phyloP scores from a whole-genome alignment of 2,888 invertebrate genomes.

The Dusona sp. region DNA sequence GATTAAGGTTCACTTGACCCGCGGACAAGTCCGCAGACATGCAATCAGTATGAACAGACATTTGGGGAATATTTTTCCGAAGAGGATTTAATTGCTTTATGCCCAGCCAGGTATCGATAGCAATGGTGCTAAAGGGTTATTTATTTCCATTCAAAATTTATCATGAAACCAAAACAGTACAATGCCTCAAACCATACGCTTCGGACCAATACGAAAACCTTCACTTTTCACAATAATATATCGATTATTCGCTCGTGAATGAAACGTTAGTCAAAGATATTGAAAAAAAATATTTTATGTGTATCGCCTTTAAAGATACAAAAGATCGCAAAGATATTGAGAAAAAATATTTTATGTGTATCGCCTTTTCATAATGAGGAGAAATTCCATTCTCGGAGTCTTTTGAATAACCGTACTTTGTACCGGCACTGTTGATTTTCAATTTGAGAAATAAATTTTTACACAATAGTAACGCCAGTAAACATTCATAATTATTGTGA shows the following conservation, averaged over 20 bases:
- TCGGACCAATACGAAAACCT: not conserved
- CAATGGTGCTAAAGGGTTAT: no score
- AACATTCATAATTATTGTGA: not conserved
- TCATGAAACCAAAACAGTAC: not conserved
- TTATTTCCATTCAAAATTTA: not conserved
- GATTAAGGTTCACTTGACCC: not conserved
- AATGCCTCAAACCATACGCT: not conserved
- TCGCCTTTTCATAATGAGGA: not conserved
- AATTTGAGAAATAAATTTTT: not conserved
- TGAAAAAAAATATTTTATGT: not conserved
- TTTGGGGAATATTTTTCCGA: no score
- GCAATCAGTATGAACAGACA: not conserved
- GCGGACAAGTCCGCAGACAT: not conserved
- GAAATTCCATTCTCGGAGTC: not conserved
- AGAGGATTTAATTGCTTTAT: not conserved
- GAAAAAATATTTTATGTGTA: not conserved
- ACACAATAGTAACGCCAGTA: not conserved
- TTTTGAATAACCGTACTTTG: not conserved
- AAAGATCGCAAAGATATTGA: not conserved
- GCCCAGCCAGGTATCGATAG: no score
- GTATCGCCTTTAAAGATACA: no score
- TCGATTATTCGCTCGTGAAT: not conserved
- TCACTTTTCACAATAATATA: not conserved
- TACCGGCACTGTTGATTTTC: not conserved
- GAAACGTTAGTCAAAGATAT: not conserved